A percentile compares a stretch with the other conserved stretches of the same genome.
These are phyloP conservation scores for Dinothrombium tinctorium DNA, from an alignment of 1,140 invertebrate genomes.

Conservation along the genomic window DNA sequence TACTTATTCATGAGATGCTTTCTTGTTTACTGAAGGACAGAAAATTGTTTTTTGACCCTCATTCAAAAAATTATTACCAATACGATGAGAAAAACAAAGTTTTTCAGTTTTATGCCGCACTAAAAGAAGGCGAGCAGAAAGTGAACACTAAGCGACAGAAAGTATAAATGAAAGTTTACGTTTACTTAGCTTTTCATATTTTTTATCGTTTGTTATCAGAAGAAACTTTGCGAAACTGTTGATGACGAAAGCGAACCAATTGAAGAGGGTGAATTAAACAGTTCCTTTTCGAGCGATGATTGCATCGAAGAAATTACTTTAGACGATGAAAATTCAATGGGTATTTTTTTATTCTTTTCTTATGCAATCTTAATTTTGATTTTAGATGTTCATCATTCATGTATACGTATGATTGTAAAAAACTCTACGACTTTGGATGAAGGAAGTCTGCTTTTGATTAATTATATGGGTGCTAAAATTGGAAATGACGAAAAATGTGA, in stretches of 20 bases:
- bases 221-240: too few relatives aligned
- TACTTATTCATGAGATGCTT: too few relatives aligned
- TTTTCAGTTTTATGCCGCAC: constrained; percentile 2
- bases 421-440: constrained; percentile 42
- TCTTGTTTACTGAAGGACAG: too few relatives aligned
- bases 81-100: constrained; percentile 6
- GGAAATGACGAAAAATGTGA: constrained; percentile 47
- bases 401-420: constrained; percentile 58
- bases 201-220: too few relatives aligned
- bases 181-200: too few relatives aligned
- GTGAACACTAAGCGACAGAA: neutral
- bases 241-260: neutral
- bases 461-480: constrained; percentile 56
- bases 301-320: too few relatives aligned
- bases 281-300: too few relatives aligned
- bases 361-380: too few relatives aligned
- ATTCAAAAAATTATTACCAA: constrained; percentile 7
- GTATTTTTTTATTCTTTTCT: too few relatives aligned
- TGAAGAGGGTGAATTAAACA: neutral
- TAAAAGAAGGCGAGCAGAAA: neutral
- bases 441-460: constrained; percentile 57
- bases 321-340: too few relatives aligned
- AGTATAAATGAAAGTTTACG: too few relatives aligned
- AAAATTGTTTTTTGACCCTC: constrained; percentile 12
- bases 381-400: too few relatives aligned